Base-by-base conservation (phyloP, 2,888 invertebrate genomes). In the Tenthredo mesomela region DNA sequence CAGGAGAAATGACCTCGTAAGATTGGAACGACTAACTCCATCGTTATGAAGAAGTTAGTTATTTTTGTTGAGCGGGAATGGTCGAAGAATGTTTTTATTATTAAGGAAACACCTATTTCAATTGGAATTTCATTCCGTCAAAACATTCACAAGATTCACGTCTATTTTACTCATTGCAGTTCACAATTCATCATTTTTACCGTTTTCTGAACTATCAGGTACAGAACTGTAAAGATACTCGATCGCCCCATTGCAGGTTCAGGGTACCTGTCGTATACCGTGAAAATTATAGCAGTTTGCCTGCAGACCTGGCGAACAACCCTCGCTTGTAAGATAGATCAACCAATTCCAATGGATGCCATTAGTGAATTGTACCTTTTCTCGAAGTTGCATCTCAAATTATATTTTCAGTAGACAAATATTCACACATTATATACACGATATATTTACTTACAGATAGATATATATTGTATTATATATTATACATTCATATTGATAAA, bases 151-250 rank as follows among this genome's bases (percentile, higher is more conserved):
- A 54, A 54, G 7, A 61, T 61, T 61, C 10, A 0, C 21, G 61
- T 61, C 25, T 25, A 1, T 12, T 25, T 10, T 21, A 61, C 25
- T 12, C 12, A 25, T 61, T 15, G 2, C 12, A 25, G 25, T 21
- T 61, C 0, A 10, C 21, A 33, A 18, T 70, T 37, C 7, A 18
- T 70, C 37, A 1, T 29, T 70, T 29, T 2, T 18, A 70, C n/a
- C 18, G 9, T 37, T 70, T 29, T 33, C 4, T 37, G 15, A 37
- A 70, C 18, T 9, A 70, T 70, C n/a, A n/a, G n/a, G 37, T 70
- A 33, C 70, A 18, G 70, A 70, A 61, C 61, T 70, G 70, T 70
- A 37, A 37, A 37, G 9, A 70, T 37, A 70, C 70, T 70, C 33
- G 37, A 70, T 70, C 70, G n/a, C 70, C 33, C 33, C 7, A 18